A percentile compares a stretch with the other conserved stretches of the same genome.
phyloP scores from a whole-genome alignment of 2,797 vertebrate genomes.

The Sebastes minor region DNA sequence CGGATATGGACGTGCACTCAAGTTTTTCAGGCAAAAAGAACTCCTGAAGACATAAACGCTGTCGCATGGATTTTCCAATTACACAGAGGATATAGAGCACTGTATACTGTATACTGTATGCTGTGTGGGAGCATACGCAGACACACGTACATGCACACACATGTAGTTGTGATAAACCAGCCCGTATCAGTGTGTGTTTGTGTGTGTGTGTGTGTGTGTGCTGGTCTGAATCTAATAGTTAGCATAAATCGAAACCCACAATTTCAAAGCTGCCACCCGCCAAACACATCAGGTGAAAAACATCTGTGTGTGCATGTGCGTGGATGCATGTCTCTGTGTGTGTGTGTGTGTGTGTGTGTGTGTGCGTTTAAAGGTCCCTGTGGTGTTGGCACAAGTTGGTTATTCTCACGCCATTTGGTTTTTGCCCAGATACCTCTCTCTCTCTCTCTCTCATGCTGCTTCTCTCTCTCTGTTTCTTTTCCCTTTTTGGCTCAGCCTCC shows the following conservation, averaged over 20 bases:
- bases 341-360: background rate
- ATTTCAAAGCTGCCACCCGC: background rate
- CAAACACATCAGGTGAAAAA: constrained; percentile 9
- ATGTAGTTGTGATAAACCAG: background rate
- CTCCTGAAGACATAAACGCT: background rate
- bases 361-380: background rate
- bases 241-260: background rate
- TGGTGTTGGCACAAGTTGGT: constrained; percentile 4
- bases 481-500: background rate
- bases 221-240: background rate
- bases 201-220: background rate
- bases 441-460: background rate
- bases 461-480: background rate
- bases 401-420: constrained; percentile 7
- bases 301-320: background rate
- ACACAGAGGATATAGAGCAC: too few species aligned
- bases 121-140: background rate
- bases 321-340: background rate
- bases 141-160: background rate
- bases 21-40: background rate
- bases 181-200: background rate
- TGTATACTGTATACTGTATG: too few species aligned
- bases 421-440: background rate
- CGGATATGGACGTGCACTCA: background rate
- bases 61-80: background rate